Evolutionary conservation across 2,888 invertebrate species (phyloP).

Genomic region (Eupithecia inturbata): DNA sequence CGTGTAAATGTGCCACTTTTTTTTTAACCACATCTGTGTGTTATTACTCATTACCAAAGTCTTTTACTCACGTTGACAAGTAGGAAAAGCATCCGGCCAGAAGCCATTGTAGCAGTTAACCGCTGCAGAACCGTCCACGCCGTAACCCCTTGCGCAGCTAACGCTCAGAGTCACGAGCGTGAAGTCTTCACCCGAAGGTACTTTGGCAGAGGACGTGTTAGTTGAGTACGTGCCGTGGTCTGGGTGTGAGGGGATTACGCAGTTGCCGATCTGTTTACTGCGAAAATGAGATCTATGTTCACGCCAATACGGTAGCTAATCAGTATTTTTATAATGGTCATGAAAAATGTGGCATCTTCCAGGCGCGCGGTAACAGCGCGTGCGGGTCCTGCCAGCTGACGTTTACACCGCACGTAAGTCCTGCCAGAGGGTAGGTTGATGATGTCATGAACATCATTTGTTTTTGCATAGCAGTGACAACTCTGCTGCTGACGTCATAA

Average conservation of each 20-base stretch:
- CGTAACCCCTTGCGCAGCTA: constrained; percentile 60
- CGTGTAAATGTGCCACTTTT: too few relatives aligned
- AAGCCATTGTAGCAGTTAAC: constrained; percentile 57
- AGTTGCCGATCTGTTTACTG: constrained; percentile 38
- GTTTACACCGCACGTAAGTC: too few relatives aligned
- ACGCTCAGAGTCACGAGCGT: constrained; percentile 53
- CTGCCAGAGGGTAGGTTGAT: too few relatives aligned
- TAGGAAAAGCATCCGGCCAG: constrained; percentile 54
- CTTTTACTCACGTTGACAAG: constrained; percentile 40
- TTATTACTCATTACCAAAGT: background rate
- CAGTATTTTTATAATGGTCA: too few relatives aligned
- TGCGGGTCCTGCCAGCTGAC: too few relatives aligned
- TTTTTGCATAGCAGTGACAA: too few relatives aligned
- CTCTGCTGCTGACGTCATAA: too few relatives aligned
- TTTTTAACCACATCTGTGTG: too few relatives aligned
- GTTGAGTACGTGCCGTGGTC: constrained; percentile 57
- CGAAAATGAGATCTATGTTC: background rate
- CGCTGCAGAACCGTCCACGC: constrained; percentile 43
- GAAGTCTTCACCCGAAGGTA: constrained; percentile 48
- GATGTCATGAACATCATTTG: too few relatives aligned
- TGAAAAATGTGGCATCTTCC: too few relatives aligned
- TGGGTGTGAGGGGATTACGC: constrained; percentile 60
- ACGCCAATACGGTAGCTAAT: too few relatives aligned
- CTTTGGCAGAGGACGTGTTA: constrained; percentile 53
- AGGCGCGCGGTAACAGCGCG: too few relatives aligned